Evolutionary conservation across 2,113 vertebrate genomes (phyloP).

Genomic region (Oceanites oceanicus): DNA sequence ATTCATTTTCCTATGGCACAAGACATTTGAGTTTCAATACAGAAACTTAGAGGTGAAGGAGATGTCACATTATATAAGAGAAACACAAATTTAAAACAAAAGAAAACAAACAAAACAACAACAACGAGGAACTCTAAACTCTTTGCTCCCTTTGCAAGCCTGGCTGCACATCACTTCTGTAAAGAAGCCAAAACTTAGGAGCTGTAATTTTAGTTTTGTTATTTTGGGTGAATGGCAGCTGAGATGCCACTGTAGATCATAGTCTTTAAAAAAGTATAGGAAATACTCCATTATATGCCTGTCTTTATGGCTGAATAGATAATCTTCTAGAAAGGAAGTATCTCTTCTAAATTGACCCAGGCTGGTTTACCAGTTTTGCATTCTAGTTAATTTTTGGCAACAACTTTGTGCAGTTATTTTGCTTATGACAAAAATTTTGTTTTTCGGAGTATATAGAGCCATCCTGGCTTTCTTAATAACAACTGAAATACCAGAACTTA

Average conservation of each 20-base stretch:
- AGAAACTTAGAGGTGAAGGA: background rate
- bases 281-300: background rate
- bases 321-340: background rate
- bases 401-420: background rate
- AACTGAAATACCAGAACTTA: background rate
- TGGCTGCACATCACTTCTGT: background rate
- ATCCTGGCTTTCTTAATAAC: background rate
- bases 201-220: background rate
- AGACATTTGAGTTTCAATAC: background rate
- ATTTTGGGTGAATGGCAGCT: background rate
- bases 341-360: background rate
- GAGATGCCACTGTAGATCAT: background rate
- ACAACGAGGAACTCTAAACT: background rate
- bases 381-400: background rate
- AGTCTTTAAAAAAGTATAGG: background rate
- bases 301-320: background rate
- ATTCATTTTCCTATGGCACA: fast-evolving
- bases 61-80: background rate
- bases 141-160: background rate
- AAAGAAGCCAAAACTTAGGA: background rate
- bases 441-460: background rate
- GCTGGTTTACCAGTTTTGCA: background rate
- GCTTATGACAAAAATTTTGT: background rate
- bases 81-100: background rate
- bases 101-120: background rate